Conservation (phyloP, 2,888 invertebrate species). For the Drosophila mimetica region DNA sequence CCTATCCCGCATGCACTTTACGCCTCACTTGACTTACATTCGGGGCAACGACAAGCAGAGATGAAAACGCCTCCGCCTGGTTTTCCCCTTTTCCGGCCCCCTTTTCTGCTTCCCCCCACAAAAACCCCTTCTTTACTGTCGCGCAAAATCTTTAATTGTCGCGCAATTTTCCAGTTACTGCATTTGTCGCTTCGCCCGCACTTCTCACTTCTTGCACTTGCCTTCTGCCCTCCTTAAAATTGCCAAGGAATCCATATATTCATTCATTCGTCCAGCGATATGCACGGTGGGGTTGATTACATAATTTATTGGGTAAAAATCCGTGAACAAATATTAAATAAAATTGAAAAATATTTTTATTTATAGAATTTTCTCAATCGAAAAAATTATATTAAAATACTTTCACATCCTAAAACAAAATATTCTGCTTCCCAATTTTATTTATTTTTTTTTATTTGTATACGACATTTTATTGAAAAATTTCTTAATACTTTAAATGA, state of each 20-base stretch:
- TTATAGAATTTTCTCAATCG: no score
- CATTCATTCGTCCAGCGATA: conserved; percentile 57
- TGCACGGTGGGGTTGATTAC: conserved; percentile 45
- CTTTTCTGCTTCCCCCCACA: not conserved
- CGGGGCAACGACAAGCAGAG: conserved; percentile 46
- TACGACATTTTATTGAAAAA: not conserved
- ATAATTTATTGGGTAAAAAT: not conserved
- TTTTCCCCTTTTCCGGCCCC: conserved; percentile 10
- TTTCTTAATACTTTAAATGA: not conserved
- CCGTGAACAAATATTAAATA: no score
- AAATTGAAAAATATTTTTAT: not conserved
- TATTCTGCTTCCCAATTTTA: no score
- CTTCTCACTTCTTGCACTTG: conserved; percentile 22
- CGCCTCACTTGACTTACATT: conserved; percentile 76
- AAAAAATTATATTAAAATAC: no score
- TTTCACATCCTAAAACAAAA: no score
- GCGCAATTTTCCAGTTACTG: conserved; percentile 80
- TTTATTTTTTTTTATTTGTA: no score
- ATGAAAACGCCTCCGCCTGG: conserved; percentile 42
- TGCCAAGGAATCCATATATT: conserved; percentile 69
- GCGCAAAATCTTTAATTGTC: conserved; percentile 80
- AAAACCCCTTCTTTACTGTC: conserved; percentile 1
- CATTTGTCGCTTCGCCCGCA: conserved; percentile 58
- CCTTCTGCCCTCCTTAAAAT: conserved; percentile 35
- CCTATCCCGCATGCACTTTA: conserved; percentile 63